Evolutionary conservation across 2,888 invertebrate genomes (phyloP), one percentile per base, ranked within the genome.

Genomic region (Drosophila phalerata): DNA sequence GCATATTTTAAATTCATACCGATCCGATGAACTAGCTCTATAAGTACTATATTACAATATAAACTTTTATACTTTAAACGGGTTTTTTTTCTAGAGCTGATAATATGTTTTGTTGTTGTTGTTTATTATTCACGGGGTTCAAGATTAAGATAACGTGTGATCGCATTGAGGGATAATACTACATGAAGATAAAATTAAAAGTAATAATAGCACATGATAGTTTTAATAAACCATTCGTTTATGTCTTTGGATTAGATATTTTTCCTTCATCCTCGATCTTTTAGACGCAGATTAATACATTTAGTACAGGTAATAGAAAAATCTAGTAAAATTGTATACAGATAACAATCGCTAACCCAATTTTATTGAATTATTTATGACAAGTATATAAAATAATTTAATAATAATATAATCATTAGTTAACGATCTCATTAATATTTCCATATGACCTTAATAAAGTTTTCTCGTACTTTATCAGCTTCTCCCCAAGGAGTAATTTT

Each of bases 61-160:
- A 17, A 32, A 9, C 10, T 42, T 13, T n/a, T 48, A 34, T 32
- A n/a, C 19, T 32, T 34, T 15, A 49, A 67, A 69, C 69, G 9
- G 52, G 58, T 69, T 67, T 42, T 6, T 69, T 67, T 42, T 6
- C 9, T n/a, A 32, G 40, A 68, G 43, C 37, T 45, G 60, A 38
- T 19, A 45, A 45, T 56, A 15, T 66, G 49, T 49, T 51, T 55
- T 53, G n/a, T n/a, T 22, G 38, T 55, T 62, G 53, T 57, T 62
- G 43, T 38, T 38, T 10, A 28, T 42, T 13, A 51, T n/a, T n/a
- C 34, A 32, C 28, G 17, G 11, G 30, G 42, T 55, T 49, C 49
- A 30, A 43, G 42, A 34, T 11, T 13, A 32, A 42, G 13, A 30
- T 32, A 19, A 49, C 22, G 42, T 32, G 4, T 17, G 10, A 15